phyloP scores from a whole-genome alignment of 1,140 invertebrate genomes.

The Notospermus geniculatus region DNA sequence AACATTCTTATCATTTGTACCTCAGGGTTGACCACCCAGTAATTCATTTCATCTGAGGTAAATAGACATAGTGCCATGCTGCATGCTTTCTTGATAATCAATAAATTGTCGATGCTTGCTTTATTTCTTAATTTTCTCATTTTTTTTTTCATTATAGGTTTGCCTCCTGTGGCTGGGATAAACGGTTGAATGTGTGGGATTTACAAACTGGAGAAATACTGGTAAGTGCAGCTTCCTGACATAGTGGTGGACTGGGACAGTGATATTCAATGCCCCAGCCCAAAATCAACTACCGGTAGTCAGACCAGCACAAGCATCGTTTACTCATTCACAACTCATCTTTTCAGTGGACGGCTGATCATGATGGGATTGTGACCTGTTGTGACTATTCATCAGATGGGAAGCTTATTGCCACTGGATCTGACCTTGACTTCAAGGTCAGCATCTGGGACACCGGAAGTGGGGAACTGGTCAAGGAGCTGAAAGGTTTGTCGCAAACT shows the following conservation, averaged over 20 bases:
- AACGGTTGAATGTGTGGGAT: slow-evolving; percentile 45
- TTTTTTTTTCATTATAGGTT: slow-evolving; percentile 29
- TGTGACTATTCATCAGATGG: slow-evolving; percentile 48
- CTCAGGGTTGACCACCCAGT: neutral
- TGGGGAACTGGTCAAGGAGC: slow-evolving; percentile 38
- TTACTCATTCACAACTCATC: too few relatives aligned
- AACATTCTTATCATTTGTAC: neutral
- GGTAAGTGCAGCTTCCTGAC: slow-evolving; percentile 26
- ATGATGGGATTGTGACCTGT: slow-evolving; percentile 47
- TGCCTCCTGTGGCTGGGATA: slow-evolving; percentile 49
- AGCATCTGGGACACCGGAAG: slow-evolving; percentile 45
- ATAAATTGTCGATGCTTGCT: too few relatives aligned
- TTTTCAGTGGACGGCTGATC: slow-evolving; percentile 42
- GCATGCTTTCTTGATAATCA: too few relatives aligned
- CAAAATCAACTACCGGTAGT: neutral
- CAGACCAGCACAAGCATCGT: neutral
- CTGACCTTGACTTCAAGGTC: slow-evolving; percentile 47
- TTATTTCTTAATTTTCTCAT: too few relatives aligned
- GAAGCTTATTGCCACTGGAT: slow-evolving; percentile 37
- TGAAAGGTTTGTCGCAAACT: slow-evolving; percentile 31
- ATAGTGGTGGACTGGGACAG: neutral
- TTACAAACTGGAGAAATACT: slow-evolving; percentile 39
- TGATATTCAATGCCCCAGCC: neutral
- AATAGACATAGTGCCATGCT: too few relatives aligned
- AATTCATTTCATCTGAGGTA: too few relatives aligned